phyloP scores from a whole-genome alignment of 2,888 invertebrate genomes.

The Lithosia quadra region DNA sequence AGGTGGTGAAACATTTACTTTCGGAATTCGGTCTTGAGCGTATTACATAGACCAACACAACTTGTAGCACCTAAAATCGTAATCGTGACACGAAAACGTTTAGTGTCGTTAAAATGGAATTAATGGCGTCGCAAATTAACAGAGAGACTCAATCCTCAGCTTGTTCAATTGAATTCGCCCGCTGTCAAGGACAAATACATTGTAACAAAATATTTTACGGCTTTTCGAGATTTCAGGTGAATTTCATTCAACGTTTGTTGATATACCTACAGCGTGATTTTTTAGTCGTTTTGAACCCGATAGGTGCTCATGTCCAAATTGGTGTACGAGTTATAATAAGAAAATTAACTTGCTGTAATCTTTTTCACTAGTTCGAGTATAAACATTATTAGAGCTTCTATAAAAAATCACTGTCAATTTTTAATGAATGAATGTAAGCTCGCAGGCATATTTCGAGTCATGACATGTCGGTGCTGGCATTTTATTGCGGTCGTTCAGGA shows the following conservation, averaged over 20 bases:
- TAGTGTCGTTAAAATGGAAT: constrained; percentile 73
- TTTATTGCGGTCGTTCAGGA: too few species aligned
- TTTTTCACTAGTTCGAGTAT: too few species aligned
- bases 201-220: constrained; percentile 17
- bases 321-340: too few species aligned
- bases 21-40: neutral
- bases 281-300: too few species aligned
- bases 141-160: constrained; percentile 49
- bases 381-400: too few species aligned
- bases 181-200: constrained; percentile 32
- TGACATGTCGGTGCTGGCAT: too few species aligned
- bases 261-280: too few species aligned
- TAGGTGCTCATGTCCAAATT: too few species aligned
- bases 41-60: constrained; percentile 44
- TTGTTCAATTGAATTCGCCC: constrained; percentile 35
- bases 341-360: too few species aligned
- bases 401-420: too few species aligned
- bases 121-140: constrained; percentile 75
- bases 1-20: neutral
- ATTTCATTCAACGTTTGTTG: constrained; percentile 5
- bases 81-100: constrained; percentile 73
- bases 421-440: too few species aligned
- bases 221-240: neutral
- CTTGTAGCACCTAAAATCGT: constrained; percentile 56
- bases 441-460: too few species aligned